Conservation (phyloP, 2,113 vertebrate species). For the Oryzias celebensis region DNA sequence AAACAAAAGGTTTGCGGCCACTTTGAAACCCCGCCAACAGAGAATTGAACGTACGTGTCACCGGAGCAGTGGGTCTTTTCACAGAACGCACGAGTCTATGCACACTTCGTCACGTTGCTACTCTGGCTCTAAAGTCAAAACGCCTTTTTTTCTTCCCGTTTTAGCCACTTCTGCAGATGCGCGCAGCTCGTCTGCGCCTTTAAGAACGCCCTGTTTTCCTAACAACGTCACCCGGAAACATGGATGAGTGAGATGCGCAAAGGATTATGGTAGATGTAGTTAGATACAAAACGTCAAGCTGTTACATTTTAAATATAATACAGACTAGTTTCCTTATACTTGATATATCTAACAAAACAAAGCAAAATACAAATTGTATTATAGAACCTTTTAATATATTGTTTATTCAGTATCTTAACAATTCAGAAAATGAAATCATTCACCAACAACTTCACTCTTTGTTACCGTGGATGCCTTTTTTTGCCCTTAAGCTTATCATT, state of each 20-base stretch:
- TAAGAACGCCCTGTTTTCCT: constrained; percentile 56
- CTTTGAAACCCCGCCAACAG: constrained; percentile 15
- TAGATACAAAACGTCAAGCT: constrained; percentile 2
- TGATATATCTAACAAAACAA: too few relatives aligned
- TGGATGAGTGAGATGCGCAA: constrained; percentile 44
- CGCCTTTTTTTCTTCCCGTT: background rate
- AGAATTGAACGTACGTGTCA: too few relatives aligned
- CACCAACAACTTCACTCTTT: too few relatives aligned
- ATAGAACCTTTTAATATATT: too few relatives aligned
- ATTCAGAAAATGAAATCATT: too few relatives aligned
- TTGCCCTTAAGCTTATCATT: too few relatives aligned
- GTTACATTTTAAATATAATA: too few relatives aligned
- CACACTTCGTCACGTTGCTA: constrained; percentile 8
- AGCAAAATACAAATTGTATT: too few relatives aligned
- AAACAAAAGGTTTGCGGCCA: background rate
- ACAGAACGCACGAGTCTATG: constrained; percentile 15
- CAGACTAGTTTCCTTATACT: too few relatives aligned
- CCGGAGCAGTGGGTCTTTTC: constrained; percentile 14
- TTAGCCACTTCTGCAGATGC: constrained; percentile 3
- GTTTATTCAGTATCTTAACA: too few relatives aligned
- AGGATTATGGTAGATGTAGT: constrained; percentile 70
- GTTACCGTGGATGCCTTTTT: too few relatives aligned
- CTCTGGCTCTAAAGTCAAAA: constrained; percentile 20
- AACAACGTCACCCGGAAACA: constrained; percentile 64
- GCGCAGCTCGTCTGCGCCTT: constrained; percentile 44